Evolutionary conservation across 2,888 invertebrate genomes (phyloP), one percentile per base, ranked within the genome.

Genomic region (Diaperis boleti): DNA sequence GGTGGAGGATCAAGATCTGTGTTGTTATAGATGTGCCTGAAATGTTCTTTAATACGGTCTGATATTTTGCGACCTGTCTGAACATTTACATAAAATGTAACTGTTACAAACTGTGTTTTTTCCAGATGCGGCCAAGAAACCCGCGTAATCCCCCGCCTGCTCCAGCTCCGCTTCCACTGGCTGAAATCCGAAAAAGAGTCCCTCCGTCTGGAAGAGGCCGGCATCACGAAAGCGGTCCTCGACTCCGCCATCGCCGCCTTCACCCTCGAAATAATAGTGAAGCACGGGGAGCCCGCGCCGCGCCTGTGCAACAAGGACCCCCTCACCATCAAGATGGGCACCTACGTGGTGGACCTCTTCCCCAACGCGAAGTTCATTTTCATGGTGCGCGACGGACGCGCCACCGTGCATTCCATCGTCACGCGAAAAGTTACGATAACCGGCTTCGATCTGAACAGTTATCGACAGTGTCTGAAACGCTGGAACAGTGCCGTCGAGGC

Each of bases 291-390:
- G 76, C 92, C 95, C 18, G 98, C 98, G 54, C 90, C 94, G 64
- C 86, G 97, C 50, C 88, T 98, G 67, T 99, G 99, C 86, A 99
- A 99, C 86, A 99, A 99, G 84, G 99, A 99, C 84, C 99, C 99
- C 50, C 90, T 99, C 71, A 97, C 97, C 60, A 87, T 99, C 72
- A 98, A 98, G 84, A 96, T 96, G 87, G 96, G 96, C 78, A 90
- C 92, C 54, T 98, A 95, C 82, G 91, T 99, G 74, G 88, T 94
- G 67, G 92, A 95, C 79, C 86, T 99, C 64, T 99, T 99, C 84
- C 98, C 99, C 41, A 96, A 96, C 80, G 92, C 97, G 62, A 98
- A 98, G 84, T 99, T 97, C 83, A 87, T 99, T 74, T 94, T 98
- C 82, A 97, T 98, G 96, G 91, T 98, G 74, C 90, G 99, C 67